phyloP scores from a whole-genome alignment of 2,113 vertebrate genomes.

The Melanerpes formicivorus region DNA sequence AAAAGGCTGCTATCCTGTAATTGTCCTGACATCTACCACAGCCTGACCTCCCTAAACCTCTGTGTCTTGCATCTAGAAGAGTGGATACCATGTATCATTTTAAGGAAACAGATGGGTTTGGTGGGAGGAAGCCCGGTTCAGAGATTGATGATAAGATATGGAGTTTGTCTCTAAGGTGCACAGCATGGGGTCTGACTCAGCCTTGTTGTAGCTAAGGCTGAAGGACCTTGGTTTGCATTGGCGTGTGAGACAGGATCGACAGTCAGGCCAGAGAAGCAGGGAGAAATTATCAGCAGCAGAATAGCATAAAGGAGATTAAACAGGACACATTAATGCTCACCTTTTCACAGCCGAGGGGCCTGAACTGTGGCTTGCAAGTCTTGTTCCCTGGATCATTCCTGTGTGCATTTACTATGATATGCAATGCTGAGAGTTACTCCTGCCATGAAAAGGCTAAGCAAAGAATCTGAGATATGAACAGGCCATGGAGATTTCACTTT shows the following conservation, averaged over 20 bases:
- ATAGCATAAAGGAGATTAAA: background rate
- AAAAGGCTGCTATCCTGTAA: background rate
- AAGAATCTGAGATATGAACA: background rate
- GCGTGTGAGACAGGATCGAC: background rate
- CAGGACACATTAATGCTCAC: background rate
- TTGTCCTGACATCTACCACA: background rate
- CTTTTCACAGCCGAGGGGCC: background rate
- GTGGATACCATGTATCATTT: background rate
- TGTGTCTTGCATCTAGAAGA: background rate
- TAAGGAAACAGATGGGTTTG: background rate
- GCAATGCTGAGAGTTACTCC: background rate
- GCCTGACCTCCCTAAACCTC: background rate
- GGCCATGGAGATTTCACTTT: background rate
- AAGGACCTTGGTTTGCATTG: background rate
- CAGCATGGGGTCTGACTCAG: background rate
- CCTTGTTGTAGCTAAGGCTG: background rate
- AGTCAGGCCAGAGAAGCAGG: background rate
- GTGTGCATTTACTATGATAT: background rate
- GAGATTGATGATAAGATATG: background rate
- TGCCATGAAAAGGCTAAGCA: background rate
- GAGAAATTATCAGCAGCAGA: background rate
- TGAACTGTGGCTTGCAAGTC: background rate
- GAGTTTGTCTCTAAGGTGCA: background rate
- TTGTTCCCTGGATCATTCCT: background rate
- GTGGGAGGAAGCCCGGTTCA: background rate